Evolutionary conservation across 2,888 invertebrate genomes (phyloP).

Genomic region (Drosophila pullipes): DNA sequence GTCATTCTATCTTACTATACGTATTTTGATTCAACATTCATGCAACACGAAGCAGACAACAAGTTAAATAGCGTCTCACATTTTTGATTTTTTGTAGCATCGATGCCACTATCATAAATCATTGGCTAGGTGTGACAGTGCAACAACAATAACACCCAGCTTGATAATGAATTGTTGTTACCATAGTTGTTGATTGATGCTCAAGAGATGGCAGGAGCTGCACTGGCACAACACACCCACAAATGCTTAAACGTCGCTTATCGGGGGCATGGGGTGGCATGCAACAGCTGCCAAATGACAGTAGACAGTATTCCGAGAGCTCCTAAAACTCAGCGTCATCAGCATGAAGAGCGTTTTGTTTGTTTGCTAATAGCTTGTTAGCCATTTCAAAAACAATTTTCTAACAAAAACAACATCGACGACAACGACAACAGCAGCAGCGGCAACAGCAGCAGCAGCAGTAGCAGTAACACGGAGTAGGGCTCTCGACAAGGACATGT

Average conservation of each 20-base stretch:
- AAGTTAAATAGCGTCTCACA: slow-evolving; percentile 52
- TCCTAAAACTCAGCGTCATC: slow-evolving; percentile 50
- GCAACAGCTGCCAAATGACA: slow-evolving; percentile 52
- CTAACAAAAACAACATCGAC: slow-evolving; percentile 39
- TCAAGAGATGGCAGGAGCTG: slow-evolving; percentile 8
- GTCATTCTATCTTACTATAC: not conserved
- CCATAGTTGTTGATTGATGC: slow-evolving; percentile 53
- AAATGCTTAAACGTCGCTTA: slow-evolving; percentile 56
- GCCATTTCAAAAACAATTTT: slow-evolving; percentile 80
- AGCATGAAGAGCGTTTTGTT: slow-evolving; percentile 64
- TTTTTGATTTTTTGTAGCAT: slow-evolving; percentile 52
- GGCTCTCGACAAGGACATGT: slow-evolving; percentile 47
- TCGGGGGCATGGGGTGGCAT: slow-evolving; percentile 20
- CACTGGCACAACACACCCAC: not conserved
- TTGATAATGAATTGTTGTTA: slow-evolving; percentile 47
- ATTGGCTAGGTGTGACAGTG: slow-evolving; percentile 42
- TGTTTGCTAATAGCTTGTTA: slow-evolving; percentile 79
- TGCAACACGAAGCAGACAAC: slow-evolving; percentile 38
- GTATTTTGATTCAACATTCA: slow-evolving; percentile 2
- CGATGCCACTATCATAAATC: slow-evolving; percentile 45
- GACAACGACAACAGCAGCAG: slow-evolving; percentile 20
- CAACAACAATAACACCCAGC: slow-evolving; percentile 3
- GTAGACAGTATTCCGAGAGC: slow-evolving; percentile 4
- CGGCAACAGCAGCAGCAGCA: slow-evolving; percentile 29
- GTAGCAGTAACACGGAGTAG: slow-evolving; percentile 28